A percentile compares a stretch with the other conserved stretches of the same genome.
Evolutionary conservation across 2,888 invertebrate species (phyloP).

Genomic region (Lasioglossum pauxillum): DNA sequence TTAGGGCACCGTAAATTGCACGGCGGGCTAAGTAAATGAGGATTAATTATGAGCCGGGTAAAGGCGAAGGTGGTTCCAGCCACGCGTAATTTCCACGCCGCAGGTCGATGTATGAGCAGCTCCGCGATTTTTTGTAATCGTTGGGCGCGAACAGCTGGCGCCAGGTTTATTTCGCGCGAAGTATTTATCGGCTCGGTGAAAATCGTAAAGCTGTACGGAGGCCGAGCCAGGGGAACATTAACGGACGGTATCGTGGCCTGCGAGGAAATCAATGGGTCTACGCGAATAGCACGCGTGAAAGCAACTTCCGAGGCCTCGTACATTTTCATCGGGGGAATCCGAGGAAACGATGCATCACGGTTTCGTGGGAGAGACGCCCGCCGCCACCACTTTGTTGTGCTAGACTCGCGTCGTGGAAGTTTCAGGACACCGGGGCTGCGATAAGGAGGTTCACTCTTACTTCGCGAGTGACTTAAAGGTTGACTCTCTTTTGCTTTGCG

Average conservation of each 20-base stretch:
- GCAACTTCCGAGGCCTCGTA: slow-evolving; percentile 10
- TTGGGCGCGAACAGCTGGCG: slow-evolving; percentile 47
- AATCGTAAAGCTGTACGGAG: slow-evolving; percentile 51
- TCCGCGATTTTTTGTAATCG: slow-evolving; percentile 62
- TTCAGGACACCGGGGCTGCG: slow-evolving; percentile 17
- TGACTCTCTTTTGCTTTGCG: not conserved
- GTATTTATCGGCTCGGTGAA: slow-evolving; percentile 60
- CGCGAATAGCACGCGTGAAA: slow-evolving; percentile 17
- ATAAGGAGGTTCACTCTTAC: slow-evolving; percentile 31
- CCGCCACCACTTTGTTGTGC: slow-evolving; percentile 11
- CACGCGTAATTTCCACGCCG: slow-evolving; percentile 37
- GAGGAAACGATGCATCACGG: slow-evolving; percentile 35
- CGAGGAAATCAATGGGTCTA: slow-evolving; percentile 51
- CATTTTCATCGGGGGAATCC: slow-evolving; percentile 42
- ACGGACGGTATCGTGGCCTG: slow-evolving; percentile 33
- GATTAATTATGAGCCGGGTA: not conserved
- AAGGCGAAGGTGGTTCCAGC: slow-evolving; percentile 24
- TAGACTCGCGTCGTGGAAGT: slow-evolving; percentile 21
- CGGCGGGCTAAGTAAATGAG: not conserved
- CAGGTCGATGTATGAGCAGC: slow-evolving; percentile 53
- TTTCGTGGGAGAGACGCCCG: not conserved
- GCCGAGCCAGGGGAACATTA: slow-evolving; percentile 19
- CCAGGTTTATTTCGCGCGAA: slow-evolving; percentile 51
- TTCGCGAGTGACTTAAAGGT: not conserved
- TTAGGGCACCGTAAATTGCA: not conserved